phyloP scores from a whole-genome alignment of 1,140 invertebrate genomes.

The Ips typographus region DNA sequence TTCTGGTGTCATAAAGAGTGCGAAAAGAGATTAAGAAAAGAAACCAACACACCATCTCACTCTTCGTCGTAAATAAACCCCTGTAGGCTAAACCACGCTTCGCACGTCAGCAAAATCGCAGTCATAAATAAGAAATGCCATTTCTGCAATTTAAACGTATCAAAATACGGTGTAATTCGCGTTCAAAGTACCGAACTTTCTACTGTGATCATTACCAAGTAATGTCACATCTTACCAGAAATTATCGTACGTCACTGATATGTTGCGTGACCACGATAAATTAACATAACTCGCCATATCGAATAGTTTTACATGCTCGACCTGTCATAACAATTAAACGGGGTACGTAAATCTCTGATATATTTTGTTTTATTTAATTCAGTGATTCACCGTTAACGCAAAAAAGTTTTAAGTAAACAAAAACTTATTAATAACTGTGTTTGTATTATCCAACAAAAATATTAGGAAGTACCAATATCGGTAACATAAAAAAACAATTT shows the following conservation, averaged over 20 bases:
- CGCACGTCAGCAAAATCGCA: no score
- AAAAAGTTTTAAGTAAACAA: neutral
- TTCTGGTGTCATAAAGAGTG: no score
- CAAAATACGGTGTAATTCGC: neutral
- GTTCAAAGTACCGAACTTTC: neutral
- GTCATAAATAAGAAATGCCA: no score
- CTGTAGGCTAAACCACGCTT: no score
- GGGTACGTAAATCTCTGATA: neutral
- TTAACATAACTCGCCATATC: neutral
- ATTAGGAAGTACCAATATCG: no score
- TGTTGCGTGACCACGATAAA: constrained; percentile 1
- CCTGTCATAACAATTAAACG: neutral
- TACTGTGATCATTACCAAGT: neutral
- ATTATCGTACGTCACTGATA: neutral
- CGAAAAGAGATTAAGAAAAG: no score
- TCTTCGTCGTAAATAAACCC: no score
- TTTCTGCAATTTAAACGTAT: no score
- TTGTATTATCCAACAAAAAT: no score
- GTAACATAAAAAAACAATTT: no score
- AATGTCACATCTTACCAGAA: constrained; percentile 2
- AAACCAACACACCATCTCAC: no score
- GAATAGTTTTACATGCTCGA: neutral
- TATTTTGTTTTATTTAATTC: neutral
- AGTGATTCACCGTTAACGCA: neutral
- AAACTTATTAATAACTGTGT: no score